Percentiles rank a stretch among this genome's conserved stretches.
Conservation (phyloP, 2,113 vertebrate genomes). For the Dascyllus trimaculatus region DNA sequence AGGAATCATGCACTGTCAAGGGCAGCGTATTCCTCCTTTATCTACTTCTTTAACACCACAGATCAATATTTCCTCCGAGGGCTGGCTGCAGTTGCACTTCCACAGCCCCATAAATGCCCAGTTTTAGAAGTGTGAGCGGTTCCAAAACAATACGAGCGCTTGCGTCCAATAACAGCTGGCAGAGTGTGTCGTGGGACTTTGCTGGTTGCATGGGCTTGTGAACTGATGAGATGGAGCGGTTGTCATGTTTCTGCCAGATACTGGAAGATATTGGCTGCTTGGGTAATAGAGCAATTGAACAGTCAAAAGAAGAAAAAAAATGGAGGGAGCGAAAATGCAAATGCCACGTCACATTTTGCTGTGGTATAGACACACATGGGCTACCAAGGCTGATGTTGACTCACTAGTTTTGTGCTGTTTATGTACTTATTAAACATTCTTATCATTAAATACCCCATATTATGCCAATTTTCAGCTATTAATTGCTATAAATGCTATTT, state of each 20-base stretch:
- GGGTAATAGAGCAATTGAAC: slow-evolving; percentile 49
- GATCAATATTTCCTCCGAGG: not conserved
- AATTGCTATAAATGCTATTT: too few species aligned
- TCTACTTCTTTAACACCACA: slow-evolving; percentile 23
- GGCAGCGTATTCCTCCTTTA: not conserved
- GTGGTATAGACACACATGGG: not conserved
- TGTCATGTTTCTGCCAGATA: slow-evolving; percentile 70
- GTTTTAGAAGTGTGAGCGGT: slow-evolving; percentile 5
- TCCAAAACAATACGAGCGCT: slow-evolving; percentile 12
- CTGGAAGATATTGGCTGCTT: slow-evolving; percentile 44
- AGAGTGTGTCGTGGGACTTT: slow-evolving; percentile 30
- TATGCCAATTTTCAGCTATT: too few species aligned
- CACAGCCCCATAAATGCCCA: not conserved
- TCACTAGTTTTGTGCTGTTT: not conserved
- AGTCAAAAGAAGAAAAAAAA: slow-evolving; percentile 3
- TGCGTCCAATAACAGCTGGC: slow-evolving; percentile 41
- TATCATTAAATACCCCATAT: too few species aligned
- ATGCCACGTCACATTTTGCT: slow-evolving; percentile 18
- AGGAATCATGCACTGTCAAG: slow-evolving; percentile 21
- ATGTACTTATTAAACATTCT: too few species aligned
- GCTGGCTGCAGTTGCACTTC: not conserved
- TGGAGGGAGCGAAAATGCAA: slow-evolving; percentile 33
- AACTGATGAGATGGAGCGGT: slow-evolving; percentile 55
- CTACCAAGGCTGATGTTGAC: not conserved
- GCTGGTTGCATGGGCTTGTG: slow-evolving; percentile 30